Base-by-base conservation (phyloP, 2,113 vertebrate species). In the Coreoperca whiteheadi region DNA sequence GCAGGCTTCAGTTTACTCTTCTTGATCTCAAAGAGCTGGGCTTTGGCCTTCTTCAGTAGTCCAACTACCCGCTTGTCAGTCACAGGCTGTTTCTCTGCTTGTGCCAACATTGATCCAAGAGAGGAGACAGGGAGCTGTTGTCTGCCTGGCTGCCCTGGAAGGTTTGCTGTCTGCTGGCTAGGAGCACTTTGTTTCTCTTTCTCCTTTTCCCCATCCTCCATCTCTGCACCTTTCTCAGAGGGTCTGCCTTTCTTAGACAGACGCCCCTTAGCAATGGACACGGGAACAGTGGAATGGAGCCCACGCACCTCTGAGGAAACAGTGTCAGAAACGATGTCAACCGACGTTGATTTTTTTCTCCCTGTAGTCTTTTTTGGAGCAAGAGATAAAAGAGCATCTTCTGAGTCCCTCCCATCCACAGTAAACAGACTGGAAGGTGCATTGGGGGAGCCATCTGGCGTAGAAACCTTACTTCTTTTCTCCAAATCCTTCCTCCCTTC, bases 11-110 rank as follows among this genome's bases (percentile, higher is more conserved):
- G 96, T 94, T 99, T 99, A 94, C 95, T 99, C 96, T 99, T 99
- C 95, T 99, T 97, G 32, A 99, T 99, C 88, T 97, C 98, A 87
- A 96, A 97, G 80, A 99, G 96, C 95, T 99, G 99, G 66, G 96
- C 97, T 93, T 99, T 99, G 65, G 99, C 99, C 94, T 97, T 97
- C 92, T 96, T 98, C 88, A 99, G 95, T 71, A 99, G 96, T 84
- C 96, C 97, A 80, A 97, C 97, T 77, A 99, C 97, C 79, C 96
- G 96, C 93, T 97, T 98, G 94, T 99, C 97, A 68, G 97, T 96
- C 92, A 97, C 96, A 18, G 97, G 96, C 91, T 98, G 96, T 84
- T 98, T 98, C 96, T 98, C 97, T 59, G 97, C 98, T 85, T 97
- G 96, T 87, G 96, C 96, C 93, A 99, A 88, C 95, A 99, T 95